phyloP scores from a whole-genome alignment of 35 echinoderm and acorn worm genomes.

The Ptychodera flava region DNA sequence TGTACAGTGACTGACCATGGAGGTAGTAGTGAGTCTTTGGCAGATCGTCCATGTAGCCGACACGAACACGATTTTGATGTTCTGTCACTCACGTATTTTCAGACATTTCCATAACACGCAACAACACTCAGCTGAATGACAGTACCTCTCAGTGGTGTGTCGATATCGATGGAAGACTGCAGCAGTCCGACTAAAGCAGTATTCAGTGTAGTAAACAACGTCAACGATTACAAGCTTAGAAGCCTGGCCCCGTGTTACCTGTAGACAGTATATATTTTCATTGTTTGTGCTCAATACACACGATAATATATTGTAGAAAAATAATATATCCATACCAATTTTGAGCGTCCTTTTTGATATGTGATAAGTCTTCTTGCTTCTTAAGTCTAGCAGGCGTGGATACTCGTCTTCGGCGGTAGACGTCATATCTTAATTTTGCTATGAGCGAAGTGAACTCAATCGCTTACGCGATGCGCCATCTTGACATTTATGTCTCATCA shows the following conservation, averaged over 20 bases:
- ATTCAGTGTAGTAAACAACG: neutral
- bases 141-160: neutral
- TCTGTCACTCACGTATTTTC: no score
- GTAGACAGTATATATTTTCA: neutral
- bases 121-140: no score
- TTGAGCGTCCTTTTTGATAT: neutral
- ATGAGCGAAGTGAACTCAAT: neutral
- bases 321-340: neutral
- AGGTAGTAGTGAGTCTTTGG: no score
- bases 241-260: neutral
- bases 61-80: no score
- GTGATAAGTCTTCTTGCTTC: neutral
- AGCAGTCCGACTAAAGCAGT: neutral
- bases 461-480: neutral
- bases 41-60: no score
- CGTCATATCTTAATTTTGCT: neutral
- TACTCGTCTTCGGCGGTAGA: neutral
- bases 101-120: no score
- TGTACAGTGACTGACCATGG: no score
- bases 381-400: neutral
- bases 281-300: neutral
- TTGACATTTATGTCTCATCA: neutral
- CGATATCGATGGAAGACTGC: neutral
- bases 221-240: neutral
- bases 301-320: no score